Evolutionary conservation across 1,140 invertebrate species (phyloP).

Genomic region (Megalopta genalis): DNA sequence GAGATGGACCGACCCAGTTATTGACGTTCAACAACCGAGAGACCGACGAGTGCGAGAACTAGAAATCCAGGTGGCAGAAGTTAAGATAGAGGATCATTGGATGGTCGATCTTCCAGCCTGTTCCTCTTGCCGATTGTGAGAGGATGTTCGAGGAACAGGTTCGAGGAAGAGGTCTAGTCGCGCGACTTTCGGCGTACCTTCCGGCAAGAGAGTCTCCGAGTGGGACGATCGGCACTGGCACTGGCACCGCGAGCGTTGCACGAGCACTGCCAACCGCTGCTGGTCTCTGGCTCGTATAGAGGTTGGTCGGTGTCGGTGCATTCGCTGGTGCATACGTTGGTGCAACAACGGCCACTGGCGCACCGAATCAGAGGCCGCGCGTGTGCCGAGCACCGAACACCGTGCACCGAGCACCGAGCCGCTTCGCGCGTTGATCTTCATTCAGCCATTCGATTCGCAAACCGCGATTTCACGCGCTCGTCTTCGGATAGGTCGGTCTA

Average conservation of each 20-base stretch:
- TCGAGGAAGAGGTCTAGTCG: no score
- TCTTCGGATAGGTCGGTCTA: no score
- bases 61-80: no score
- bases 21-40: no score
- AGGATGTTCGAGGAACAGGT: no score
- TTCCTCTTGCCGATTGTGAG: no score
- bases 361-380: background rate
- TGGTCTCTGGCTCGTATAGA: background rate
- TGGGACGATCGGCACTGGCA: constrained; percentile 30
- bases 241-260: constrained; percentile 24
- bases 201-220: constrained; percentile 10
- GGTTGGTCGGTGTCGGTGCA: background rate
- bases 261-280: constrained; percentile 30
- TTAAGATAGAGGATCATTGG: no score
- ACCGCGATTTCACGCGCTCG: constrained; percentile 10
- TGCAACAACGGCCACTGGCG: constrained; percentile 7
- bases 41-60: no score
- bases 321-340: constrained; percentile 29
- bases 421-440: no score
- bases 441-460: constrained; percentile 43
- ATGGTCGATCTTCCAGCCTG: no score
- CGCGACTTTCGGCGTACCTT: constrained; percentile 18
- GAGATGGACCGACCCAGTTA: no score
- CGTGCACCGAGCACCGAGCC: background rate
- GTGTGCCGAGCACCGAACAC: background rate